These are phyloP conservation scores for Uromys caudimaculatus DNA, from an alignment of 2,797 vertebrate genomes.

Conservation along the genomic window DNA sequence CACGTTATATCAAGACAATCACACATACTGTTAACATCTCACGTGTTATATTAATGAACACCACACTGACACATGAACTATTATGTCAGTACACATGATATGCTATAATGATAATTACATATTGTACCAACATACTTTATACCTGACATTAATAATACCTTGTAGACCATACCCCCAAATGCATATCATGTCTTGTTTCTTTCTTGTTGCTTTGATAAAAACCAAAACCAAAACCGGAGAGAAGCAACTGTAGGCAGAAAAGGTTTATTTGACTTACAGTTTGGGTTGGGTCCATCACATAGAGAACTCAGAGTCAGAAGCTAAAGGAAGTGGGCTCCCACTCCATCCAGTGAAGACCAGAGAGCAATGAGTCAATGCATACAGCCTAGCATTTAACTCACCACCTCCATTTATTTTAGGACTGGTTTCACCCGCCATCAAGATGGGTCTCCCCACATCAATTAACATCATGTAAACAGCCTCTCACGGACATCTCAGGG, in stretches of 20 bases:
- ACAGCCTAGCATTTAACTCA: not conserved
- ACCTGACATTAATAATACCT: not conserved
- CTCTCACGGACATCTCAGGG: not conserved
- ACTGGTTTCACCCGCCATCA: not conserved
- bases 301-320: not conserved
- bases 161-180: too few species aligned
- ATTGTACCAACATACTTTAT: too few species aligned
- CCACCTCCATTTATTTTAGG: not conserved
- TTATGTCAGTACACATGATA: too few species aligned
- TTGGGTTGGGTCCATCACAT: not conserved
- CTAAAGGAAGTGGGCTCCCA: not conserved
- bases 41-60: not conserved
- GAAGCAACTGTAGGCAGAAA: not conserved
- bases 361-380: not conserved
- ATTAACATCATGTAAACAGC: too few species aligned
- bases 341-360: not conserved
- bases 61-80: too few species aligned
- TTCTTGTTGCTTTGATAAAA: not conserved
- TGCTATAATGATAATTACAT: not conserved
- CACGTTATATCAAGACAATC: accelerated
- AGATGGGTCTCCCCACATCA: not conserved
- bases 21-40: too few species aligned
- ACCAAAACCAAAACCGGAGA: not conserved
- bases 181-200: not conserved
- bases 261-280: not conserved